Conservation (phyloP, 1,140 invertebrate species). For the Ips typographus region DNA sequence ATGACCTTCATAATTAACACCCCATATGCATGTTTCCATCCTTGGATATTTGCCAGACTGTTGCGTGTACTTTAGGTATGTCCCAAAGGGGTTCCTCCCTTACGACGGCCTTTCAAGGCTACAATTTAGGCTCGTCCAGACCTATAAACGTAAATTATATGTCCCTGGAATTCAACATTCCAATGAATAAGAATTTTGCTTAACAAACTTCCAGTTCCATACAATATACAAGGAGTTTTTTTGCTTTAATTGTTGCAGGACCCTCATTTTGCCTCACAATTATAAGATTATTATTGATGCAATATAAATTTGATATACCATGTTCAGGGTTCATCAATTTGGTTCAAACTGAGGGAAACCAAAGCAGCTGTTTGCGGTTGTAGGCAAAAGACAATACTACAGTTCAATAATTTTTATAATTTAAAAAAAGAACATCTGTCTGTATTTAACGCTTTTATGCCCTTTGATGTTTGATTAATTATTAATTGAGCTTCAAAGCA, state of each 20-base stretch:
- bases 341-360: not conserved
- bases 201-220: too few relatives aligned
- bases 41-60: not conserved
- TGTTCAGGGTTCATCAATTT: too few relatives aligned
- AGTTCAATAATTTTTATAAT: not conserved
- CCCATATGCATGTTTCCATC: not conserved
- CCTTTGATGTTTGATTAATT: conserved; percentile 10
- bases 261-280: too few relatives aligned
- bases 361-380: not conserved
- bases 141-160: not conserved
- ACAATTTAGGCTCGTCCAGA: not conserved
- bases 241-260: too few relatives aligned
- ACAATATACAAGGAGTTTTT: too few relatives aligned
- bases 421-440: conserved; percentile 3
- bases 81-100: not conserved
- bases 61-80: not conserved
- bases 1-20: too few relatives aligned
- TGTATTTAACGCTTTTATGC: conserved; percentile 5
- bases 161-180: too few relatives aligned
- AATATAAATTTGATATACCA: too few relatives aligned
- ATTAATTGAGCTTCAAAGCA: not conserved
- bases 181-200: too few relatives aligned
- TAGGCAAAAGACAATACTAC: not conserved
- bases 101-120: not conserved
- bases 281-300: too few relatives aligned